Evolutionary conservation across 1,140 invertebrate species (phyloP), one percentile per base, ranked within the genome.

Genomic region (Drosophila parvula): DNA sequence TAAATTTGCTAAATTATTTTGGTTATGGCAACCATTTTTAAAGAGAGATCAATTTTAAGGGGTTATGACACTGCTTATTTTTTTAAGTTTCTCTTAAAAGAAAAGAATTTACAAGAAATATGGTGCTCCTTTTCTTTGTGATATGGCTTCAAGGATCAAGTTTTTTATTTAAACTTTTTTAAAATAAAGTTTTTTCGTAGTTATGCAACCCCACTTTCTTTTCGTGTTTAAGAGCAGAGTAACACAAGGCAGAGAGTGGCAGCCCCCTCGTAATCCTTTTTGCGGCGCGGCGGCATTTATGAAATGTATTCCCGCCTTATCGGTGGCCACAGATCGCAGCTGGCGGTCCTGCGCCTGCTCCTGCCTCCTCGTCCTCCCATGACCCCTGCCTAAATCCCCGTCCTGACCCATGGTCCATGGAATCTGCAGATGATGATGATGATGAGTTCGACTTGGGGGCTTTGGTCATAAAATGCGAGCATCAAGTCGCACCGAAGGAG

Each of bases 301-400:
- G 83, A 83, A 86, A 86, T 86, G 75, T 86, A 86, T 83, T 77
- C 62, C 64, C 68, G 40, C 47, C 70, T 86, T 86, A 86, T 86
- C 83, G 68, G 30, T 40, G 61, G 67, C 76, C 79, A 83, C 83
- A 86, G 80, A 86, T 88, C 82, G 59, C 69, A 48, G 59, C 53
- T 59, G 64, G 60, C 63, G 68, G 81, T 60, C 71, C 74, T 76
- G 74, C 63, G 45, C 57, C 79, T 67, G 67, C 43, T 36, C 8
- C 50, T 27, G 10, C 34, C 40, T 16, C 50, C 41, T 18, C 36
- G 0, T 27, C 61, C 14, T 2, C 12, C n/a, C 38, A 6, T 55
- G 51, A 38, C 51, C 40, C 16, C 34, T 45, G 74, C 44, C 63
- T 36, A 76, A 69, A 67, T 57, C 56, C 74, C 48, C 50, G 34